Percentiles rank a stretch among this genome's conserved stretches.
phyloP scores from a whole-genome alignment of 2,888 invertebrate species.

The Zeuzera pyrina region DNA sequence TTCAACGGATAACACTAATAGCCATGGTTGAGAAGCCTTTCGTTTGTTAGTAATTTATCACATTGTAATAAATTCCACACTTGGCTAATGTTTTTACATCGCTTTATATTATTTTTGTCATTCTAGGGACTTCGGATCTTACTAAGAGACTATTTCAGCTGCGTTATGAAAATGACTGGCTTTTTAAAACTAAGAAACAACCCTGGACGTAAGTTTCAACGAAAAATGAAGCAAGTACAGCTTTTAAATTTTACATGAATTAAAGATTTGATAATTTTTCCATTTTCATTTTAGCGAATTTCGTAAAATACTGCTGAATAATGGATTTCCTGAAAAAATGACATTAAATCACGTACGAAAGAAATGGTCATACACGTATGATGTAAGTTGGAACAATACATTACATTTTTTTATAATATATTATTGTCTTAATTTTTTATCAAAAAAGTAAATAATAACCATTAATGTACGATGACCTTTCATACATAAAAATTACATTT shows the following conservation, averaged over 20 bases:
- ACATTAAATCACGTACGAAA: conserved; percentile 56
- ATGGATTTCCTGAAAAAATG: conserved; percentile 60
- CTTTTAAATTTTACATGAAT: neutral
- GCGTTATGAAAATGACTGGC: conserved; percentile 53
- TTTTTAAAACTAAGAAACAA: conserved; percentile 60
- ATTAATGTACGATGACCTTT: too few relatives aligned
- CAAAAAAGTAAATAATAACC: too few relatives aligned
- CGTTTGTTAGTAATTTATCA: too few relatives aligned
- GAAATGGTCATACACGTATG: conserved; percentile 63
- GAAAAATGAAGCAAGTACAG: too few relatives aligned
- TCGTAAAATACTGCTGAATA: conserved; percentile 45
- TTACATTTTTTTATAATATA: conserved; percentile 1
- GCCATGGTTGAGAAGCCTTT: too few relatives aligned
- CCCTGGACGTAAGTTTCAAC: conserved; percentile 58
- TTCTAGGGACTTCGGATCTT: conserved; percentile 55
- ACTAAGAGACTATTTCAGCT: conserved; percentile 46
- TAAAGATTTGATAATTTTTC: neutral
- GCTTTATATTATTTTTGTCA: conserved; percentile 5
- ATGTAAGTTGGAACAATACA: conserved; percentile 40
- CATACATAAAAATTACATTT: too few relatives aligned
- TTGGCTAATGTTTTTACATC: too few relatives aligned
- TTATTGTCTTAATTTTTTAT: conserved; percentile 6
- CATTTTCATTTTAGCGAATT: conserved; percentile 41
- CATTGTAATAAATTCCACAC: too few relatives aligned
- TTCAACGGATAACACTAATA: too few relatives aligned